phyloP scores from a whole-genome alignment of 92 coral and sea anemone species.

The Actinostola sp. region DNA sequence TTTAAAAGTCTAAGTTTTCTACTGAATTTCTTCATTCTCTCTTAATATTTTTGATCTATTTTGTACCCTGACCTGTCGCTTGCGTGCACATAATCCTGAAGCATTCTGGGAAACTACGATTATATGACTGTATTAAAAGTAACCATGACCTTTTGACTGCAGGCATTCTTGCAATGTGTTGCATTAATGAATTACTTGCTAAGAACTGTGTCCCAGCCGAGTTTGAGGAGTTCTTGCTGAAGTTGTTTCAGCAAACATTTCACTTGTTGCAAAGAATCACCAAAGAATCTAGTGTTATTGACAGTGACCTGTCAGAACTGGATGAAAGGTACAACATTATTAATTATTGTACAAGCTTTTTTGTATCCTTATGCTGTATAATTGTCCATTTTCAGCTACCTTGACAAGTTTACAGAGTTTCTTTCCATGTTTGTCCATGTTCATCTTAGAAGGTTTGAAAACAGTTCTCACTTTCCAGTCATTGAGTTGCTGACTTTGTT shows the following conservation, averaged over 20 bases:
- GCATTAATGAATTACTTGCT: conserved; percentile 90
- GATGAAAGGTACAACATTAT: conserved; percentile 54
- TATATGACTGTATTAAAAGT: too few relatives aligned
- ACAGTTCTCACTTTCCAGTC: conserved; percentile 95
- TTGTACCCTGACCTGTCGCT: too few relatives aligned
- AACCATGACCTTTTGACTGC: background rate
- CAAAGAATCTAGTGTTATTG: conserved; percentile 81
- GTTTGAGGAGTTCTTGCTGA: conserved; percentile 94
- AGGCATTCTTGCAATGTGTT: conserved; percentile 97
- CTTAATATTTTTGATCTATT: too few relatives aligned
- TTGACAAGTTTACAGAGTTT: conserved; percentile 95
- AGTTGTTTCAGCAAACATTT: conserved; percentile 96
- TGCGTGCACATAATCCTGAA: too few relatives aligned
- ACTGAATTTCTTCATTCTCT: too few relatives aligned
- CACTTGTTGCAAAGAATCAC: conserved; percentile 93
- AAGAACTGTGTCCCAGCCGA: conserved; percentile 98
- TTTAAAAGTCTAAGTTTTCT: too few relatives aligned
- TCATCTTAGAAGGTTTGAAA: conserved; percentile 88
- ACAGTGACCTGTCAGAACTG: conserved; percentile 80
- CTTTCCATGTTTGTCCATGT: conserved; percentile 88
- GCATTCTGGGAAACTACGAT: too few relatives aligned
- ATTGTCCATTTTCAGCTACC: conserved; percentile 77
- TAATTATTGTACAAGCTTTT: background rate
- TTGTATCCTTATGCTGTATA: background rate
- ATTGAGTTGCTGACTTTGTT: conserved; percentile 84